These are phyloP conservation scores for Lasius platythorax DNA, from an alignment of 2,888 invertebrate genomes.

Conservation along the genomic window DNA sequence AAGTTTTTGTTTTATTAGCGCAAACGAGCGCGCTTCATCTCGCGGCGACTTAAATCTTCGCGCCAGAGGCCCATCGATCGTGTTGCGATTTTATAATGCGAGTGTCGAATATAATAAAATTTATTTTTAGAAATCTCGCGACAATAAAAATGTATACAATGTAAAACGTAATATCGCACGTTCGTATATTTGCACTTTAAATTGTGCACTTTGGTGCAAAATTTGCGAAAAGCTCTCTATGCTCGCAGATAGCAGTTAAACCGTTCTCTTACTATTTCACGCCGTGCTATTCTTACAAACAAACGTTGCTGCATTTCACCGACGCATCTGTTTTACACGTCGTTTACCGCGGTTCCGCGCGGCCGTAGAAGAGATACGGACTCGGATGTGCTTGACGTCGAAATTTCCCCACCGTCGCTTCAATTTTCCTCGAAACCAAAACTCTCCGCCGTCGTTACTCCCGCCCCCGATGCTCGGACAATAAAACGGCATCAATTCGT, in stretches of 20 bases:
- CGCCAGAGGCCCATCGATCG: not conserved
- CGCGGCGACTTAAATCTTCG: not conserved
- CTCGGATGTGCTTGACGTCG: not conserved
- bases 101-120: not conserved
- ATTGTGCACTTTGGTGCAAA: not conserved
- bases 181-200: not conserved
- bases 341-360: constrained; percentile 26
- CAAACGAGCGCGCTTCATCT: constrained; percentile 6
- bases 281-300: not conserved
- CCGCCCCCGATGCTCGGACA: not conserved
- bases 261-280: not conserved
- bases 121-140: not conserved
- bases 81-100: not conserved
- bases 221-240: not conserved
- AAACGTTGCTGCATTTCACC: constrained; percentile 4
- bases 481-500: constrained; percentile 35
- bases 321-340: constrained; percentile 34
- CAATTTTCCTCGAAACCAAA: constrained; percentile 17
- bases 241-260: constrained; percentile 1
- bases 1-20: constrained; percentile 19
- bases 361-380: not conserved
- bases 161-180: not conserved
- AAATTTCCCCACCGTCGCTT: constrained; percentile 8
- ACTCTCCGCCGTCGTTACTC: not conserved
- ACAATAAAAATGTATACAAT: not conserved